phyloP scores from a whole-genome alignment of 2,797 vertebrate species.

The Rhyacichthys aspro region DNA sequence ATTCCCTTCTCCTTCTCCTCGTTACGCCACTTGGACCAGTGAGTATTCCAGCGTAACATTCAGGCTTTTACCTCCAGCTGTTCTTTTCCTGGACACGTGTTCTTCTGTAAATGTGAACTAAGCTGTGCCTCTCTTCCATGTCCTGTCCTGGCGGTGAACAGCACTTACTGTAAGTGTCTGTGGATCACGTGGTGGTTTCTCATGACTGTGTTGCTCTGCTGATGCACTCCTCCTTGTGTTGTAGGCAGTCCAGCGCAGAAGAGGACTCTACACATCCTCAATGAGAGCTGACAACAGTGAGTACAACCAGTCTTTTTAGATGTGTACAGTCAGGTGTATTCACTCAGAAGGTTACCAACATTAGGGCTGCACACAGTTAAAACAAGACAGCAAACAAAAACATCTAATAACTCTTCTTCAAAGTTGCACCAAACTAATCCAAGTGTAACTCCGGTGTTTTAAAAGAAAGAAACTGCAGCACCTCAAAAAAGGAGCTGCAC shows the following conservation, averaged over 20 bases:
- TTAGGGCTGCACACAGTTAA: too few species aligned
- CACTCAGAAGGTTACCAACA: too few species aligned
- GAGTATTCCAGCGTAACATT: slow-evolving; percentile 28
- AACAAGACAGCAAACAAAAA: too few species aligned
- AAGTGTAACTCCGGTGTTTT: too few species aligned
- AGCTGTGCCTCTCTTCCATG: slow-evolving; percentile 3
- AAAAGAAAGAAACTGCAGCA: too few species aligned
- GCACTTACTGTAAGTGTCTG: slow-evolving; percentile 41
- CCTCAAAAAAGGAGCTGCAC: too few species aligned
- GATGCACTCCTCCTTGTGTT: background rate
- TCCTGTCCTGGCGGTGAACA: slow-evolving; percentile 23
- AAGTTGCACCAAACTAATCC: too few species aligned
- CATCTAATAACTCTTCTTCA: too few species aligned
- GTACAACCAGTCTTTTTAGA: background rate
- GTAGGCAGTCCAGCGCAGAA: slow-evolving; percentile 18
- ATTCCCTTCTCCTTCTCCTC: background rate
- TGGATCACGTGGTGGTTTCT: slow-evolving; percentile 11
- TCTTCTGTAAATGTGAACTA: too few species aligned
- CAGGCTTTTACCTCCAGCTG: background rate
- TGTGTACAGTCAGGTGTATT: too few species aligned
- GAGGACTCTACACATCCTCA: background rate
- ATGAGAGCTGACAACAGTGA: background rate
- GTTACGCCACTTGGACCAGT: slow-evolving; percentile 36
- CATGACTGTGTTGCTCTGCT: background rate
- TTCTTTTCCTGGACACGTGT: background rate